Evolutionary conservation across 2,797 vertebrate genomes (phyloP).

Genomic region (Galago senegalensis): DNA sequence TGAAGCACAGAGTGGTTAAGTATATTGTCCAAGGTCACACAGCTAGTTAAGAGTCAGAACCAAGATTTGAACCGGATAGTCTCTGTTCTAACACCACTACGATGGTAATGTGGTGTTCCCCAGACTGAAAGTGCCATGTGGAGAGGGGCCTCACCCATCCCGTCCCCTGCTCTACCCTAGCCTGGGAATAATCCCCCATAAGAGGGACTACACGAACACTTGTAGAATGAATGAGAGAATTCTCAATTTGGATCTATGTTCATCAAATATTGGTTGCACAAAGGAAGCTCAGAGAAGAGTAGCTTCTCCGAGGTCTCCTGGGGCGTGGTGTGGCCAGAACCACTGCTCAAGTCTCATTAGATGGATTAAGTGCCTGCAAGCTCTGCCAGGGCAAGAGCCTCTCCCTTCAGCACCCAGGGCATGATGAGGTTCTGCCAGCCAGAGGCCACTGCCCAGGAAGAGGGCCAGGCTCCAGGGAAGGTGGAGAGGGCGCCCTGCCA

Average conservation of each 20-base stretch:
- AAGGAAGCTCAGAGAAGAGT: constrained; percentile 37
- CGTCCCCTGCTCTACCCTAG: neutral
- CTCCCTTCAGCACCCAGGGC: neutral
- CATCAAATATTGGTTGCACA: neutral
- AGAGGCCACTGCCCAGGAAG: neutral
- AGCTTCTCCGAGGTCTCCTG: neutral
- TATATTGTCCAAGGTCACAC: neutral
- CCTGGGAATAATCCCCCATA: neutral
- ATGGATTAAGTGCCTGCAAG: neutral
- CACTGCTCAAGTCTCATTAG: neutral
- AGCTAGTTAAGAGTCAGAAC: constrained; percentile 17
- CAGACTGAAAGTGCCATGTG: no score
- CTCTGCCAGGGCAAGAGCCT: neutral
- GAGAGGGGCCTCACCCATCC: neutral
- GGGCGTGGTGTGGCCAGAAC: neutral
- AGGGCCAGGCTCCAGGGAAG: neutral
- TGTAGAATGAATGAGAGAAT: neutral
- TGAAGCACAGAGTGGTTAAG: neutral
- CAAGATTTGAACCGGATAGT: neutral
- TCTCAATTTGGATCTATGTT: neutral
- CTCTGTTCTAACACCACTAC: neutral
- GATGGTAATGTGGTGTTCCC: neutral
- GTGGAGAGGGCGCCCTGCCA: neutral
- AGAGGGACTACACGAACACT: neutral
- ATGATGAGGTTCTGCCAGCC: neutral